Evolutionary conservation across 2,888 invertebrate species (phyloP), one percentile per base, ranked within the genome.

Genomic region (Yponomeuta plumbellus): DNA sequence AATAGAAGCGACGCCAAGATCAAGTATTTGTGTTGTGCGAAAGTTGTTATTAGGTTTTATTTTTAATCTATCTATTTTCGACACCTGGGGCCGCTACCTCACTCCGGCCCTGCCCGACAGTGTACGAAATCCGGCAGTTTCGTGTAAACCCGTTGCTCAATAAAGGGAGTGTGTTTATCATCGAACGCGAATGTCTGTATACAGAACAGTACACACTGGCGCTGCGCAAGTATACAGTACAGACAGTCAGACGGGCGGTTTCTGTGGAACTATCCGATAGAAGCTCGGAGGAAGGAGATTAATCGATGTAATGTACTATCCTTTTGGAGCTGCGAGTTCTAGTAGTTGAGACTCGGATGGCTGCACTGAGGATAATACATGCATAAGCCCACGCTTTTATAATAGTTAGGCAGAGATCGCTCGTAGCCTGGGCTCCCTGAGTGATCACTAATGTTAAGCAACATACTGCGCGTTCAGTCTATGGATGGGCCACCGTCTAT

Each of bases 131-230:
- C 58, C 21, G 22, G 21, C 23, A 26, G n/a, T 61, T 61, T 61
- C 61, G 34, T 34, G 61, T 61, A 61, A 61, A 61, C 61, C 23
- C n/a, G 34, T 23, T 61, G 61, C 34, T 61, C 34, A 58, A 61
- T 61, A 61, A 61, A 61, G 61, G 34, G 34, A n/a, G 17, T 26
- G 22, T 61, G 61, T 61, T 61, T 61, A 61, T 34, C 61, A 11
- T 58, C 44, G 13, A 52, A 17, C 44, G 44, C 44, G 17, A 17
- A 52, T 52, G 44, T 52, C 44, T 52, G 44, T 52, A 52, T 52
- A 52, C 44, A 52, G 17, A 13, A 52, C 44, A 3, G 44, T 34
- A 34, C 34, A 34, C 44, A 52, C 44, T 52, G 44, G 34, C 34
- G 34, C 34, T 8, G 34, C 5, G 8, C 34, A 34, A n/a, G 34